A percentile compares a stretch with the other conserved stretches of the same genome.
Conservation (phyloP, 2,113 vertebrate genomes). For the Rhinolophus ferrumequinum region DNA sequence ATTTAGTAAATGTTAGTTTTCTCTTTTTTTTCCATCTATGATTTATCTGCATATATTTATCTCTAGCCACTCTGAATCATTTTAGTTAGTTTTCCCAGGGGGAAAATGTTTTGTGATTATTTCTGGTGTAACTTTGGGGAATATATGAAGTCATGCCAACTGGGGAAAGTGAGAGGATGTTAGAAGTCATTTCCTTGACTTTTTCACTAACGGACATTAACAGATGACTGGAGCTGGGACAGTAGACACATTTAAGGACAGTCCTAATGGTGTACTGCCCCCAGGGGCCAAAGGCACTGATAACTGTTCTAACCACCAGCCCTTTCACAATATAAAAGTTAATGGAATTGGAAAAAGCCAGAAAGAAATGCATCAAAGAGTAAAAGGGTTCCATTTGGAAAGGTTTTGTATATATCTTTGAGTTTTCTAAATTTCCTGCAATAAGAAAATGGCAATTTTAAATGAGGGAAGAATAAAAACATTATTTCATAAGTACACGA, state of each 20-base stretch:
- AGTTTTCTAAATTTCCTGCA: conserved; percentile 37
- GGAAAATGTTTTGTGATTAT: conserved; percentile 36
- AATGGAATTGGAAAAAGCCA: background rate
- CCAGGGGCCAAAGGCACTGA: background rate
- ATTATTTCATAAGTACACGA: conserved; percentile 45
- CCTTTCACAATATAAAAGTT: background rate
- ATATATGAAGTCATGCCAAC: conserved; percentile 31
- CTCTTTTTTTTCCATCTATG: conserved; percentile 1
- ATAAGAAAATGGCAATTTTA: conserved; percentile 41
- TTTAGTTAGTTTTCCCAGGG: conserved; percentile 49
- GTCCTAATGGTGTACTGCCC: background rate
- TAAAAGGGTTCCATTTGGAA: conserved; percentile 10
- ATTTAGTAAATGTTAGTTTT: conserved; percentile 34
- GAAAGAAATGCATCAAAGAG: background rate
- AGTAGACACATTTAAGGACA: conserved; percentile 19
- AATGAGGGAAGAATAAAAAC: conserved; percentile 37
- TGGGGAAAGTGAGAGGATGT: background rate
- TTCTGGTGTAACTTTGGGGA: background rate
- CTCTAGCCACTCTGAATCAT: conserved; percentile 29
- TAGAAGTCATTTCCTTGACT: conserved; percentile 22
- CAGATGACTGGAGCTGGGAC: conserved; percentile 16
- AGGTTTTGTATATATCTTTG: conserved; percentile 37
- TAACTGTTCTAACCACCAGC: background rate
- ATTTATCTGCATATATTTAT: conserved; percentile 47
- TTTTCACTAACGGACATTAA: conserved; percentile 46